Conservation (phyloP, 2,113 vertebrate genomes). For the Athene noctua region DNA sequence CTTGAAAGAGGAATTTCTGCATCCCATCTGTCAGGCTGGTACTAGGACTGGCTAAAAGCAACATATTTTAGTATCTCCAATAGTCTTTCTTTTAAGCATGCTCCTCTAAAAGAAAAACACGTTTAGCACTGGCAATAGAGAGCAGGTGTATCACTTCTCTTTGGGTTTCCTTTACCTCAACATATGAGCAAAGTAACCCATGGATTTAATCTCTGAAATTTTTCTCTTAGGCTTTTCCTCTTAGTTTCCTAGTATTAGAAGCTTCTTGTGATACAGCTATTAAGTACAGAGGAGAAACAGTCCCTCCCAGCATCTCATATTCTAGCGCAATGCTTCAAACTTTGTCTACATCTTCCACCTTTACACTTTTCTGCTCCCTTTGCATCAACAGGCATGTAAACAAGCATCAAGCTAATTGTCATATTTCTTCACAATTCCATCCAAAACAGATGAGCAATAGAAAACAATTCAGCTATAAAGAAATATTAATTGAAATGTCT, state of each 20-base stretch:
- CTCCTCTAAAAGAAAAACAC: background rate
- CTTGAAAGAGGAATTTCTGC: background rate
- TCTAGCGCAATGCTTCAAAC: background rate
- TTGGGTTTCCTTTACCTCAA: background rate
- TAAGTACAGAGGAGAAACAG: background rate
- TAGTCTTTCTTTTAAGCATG: background rate
- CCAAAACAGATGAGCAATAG: background rate
- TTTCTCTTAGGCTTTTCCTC: background rate
- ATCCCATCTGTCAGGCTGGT: background rate
- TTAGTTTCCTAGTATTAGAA: background rate
- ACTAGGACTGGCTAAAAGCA: background rate
- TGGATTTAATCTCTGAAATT: background rate
- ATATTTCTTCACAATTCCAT: background rate
- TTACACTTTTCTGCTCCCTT: background rate
- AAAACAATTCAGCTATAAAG: background rate
- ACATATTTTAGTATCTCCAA: background rate
- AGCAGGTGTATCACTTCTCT: background rate
- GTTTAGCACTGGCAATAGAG: background rate
- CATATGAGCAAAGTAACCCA: background rate
- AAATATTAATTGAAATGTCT: background rate
- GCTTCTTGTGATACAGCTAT: background rate
- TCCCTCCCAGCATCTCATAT: background rate
- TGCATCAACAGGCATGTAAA: rapidly evolving
- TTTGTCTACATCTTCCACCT: background rate
- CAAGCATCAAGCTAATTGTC: background rate